Evolutionary conservation across 2,113 vertebrate species (phyloP), one percentile per base, ranked within the genome.

Genomic region (Tragelaphus strepsiceros): DNA sequence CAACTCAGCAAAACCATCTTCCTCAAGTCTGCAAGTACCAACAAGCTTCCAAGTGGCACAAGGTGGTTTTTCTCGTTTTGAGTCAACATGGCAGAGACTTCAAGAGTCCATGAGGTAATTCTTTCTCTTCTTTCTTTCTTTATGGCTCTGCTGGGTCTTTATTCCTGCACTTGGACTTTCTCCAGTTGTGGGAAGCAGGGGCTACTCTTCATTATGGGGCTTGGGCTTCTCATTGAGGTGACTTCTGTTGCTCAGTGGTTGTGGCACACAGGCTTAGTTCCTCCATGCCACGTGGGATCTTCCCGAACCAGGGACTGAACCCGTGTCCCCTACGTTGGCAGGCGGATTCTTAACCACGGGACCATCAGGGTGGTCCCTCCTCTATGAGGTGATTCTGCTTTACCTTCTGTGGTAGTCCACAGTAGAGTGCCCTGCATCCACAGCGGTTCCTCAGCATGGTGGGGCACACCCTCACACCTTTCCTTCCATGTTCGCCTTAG

Each of bases 401-500:
- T 26, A 22, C 80, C 24, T 1, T 61, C 49, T 77, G 39, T 14
- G 71, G 71, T 77, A 14, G 6, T 77, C 22, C 71, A 43, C 39
- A 43, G 71, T 46, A 43, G 71, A 43, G 30, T 22, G 35, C 12
- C 26, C 0, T 7, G 28, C 14, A 7, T n/a, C 43, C 56, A 30
- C 28, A 59, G 53, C 15, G 0, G 0, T 24, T 59, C 24, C 30
- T 62, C n/a, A 19, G 13, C 5, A 0, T 30, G 39, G 82, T 8
- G 46, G 24, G 35, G 7, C 15, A 3, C 4, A 5, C 12, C 56
- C n/a, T 13, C 14, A 30, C 6, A 15, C 10, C 21, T 30, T 26
- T 5, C 4, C 6, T 24, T 6, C 28, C 5, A 8, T 11, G n/a
- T 84, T 78, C 8, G 1, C 28, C 0, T 14, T 24, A n/a, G 16